Base-by-base conservation (phyloP, 2,888 invertebrate genomes). In the Lasius fuliginosus region DNA sequence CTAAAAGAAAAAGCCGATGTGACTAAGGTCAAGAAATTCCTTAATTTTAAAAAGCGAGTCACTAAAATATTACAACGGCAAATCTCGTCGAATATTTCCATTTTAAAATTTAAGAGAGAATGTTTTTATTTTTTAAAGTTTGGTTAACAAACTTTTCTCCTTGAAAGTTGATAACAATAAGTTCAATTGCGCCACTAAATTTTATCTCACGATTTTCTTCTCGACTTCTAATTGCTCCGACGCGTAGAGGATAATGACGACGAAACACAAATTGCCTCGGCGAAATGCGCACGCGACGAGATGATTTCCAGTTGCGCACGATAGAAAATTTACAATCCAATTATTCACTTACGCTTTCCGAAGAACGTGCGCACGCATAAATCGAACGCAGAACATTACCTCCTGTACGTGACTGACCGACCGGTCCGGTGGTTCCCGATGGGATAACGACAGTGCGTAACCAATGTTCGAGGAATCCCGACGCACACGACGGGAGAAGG, bases 391-490 rank as follows among this genome's bases (percentile, higher is more conserved):
- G 27, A 27, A 62, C 76, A 36, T 76, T 76, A 15, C n/a, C 40
- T 46, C 8, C 23, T 1, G n/a, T 71, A 71, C 71, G 60, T 46
- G 79, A 71, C 33, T 27, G 56, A 56, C 30, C 60, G 18, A 40
- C n/a, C 42, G 76, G 15, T 53, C 30, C 40, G 79, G 9, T 42
- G 58, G 15, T 56, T 30, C n/a, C 58, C 68, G 23, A 60, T 71
- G 27, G 60, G 18, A 53, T 81, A 82, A 82, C 62, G 64, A 77
- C 64, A 40, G 42, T 46, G 49, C 46, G 79, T 42, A 27, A 46
- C 15, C 76, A 68, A 75, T 27, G 67, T 46, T 58, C 36, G 40
- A 40, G 62, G 69, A 79, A 79, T 75, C 49, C 79, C 53, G 4
- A 49, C 65, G 64, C 74, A 42, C 42, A 49, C 12, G 42, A 33